Evolutionary conservation across 2,113 vertebrate species (phyloP).

Genomic region (Forbesichthys papilliferus): DNA sequence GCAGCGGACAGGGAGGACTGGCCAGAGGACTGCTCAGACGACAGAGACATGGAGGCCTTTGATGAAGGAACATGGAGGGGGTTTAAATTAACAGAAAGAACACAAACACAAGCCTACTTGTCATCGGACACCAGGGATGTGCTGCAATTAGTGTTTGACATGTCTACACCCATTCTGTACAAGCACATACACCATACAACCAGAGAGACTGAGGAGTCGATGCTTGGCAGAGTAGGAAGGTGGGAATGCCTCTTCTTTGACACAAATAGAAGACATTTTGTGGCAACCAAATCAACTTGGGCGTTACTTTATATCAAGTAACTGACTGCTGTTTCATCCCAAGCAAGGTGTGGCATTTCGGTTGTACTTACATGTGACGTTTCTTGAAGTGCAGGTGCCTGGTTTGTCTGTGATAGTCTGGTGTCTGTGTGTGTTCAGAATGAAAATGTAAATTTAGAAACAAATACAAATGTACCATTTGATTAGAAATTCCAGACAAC

Average conservation of each 20-base stretch:
- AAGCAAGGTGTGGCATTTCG: constrained; percentile 1
- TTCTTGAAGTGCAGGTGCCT: constrained; percentile 87
- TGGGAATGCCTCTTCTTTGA: neutral
- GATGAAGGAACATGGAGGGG: constrained; percentile 17
- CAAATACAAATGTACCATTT: neutral
- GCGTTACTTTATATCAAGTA: neutral
- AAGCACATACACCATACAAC: neutral
- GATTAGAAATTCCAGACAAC: too few relatives aligned
- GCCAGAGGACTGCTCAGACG: constrained; percentile 85
- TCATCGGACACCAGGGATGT: constrained; percentile 10
- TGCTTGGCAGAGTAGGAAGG: neutral
- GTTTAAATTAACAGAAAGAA: constrained; percentile 36
- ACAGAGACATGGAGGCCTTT: constrained; percentile 89
- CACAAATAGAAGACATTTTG: neutral
- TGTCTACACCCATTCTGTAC: neutral
- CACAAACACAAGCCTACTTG: constrained; percentile 3
- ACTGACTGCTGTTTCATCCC: neutral
- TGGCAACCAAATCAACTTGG: neutral
- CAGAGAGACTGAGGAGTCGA: neutral
- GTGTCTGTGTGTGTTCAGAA: constrained; percentile 80
- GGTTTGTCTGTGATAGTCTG: constrained; percentile 85
- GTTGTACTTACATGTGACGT: constrained; percentile 84
- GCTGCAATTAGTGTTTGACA: constrained; percentile 1
- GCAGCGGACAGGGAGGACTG: constrained; percentile 88
- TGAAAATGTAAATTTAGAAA: neutral